A percentile compares a stretch with the other conserved stretches of the same genome.
Conservation (phyloP, 2,888 invertebrate genomes). For the Conchocele bisecta region DNA sequence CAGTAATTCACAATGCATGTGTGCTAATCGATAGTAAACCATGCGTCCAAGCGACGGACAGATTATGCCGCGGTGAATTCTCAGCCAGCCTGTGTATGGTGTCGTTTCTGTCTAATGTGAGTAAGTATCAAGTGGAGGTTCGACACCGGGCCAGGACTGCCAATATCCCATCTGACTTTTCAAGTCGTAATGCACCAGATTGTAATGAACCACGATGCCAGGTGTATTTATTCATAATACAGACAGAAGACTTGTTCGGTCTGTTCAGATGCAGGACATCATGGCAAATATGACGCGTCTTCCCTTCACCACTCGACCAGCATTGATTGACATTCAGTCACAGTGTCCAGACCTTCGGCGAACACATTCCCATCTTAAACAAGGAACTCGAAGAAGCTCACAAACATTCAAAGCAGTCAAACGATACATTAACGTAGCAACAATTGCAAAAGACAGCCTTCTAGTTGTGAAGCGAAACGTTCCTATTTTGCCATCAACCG, state of each 20-base stretch:
- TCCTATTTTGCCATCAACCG: not conserved
- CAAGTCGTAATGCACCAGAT: constrained; percentile 35
- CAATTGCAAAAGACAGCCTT: not conserved
- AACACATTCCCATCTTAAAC: not conserved
- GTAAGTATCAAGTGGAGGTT: constrained; percentile 31
- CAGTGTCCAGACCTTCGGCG: not conserved
- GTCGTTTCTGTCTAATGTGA: constrained; percentile 42
- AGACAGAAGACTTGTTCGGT: constrained; percentile 20
- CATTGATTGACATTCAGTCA: not conserved
- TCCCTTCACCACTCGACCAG: not conserved
- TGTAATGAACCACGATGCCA: constrained; percentile 34
- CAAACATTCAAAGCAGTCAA: not conserved
- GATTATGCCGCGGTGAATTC: constrained; percentile 44
- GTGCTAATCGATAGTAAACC: too few relatives aligned
- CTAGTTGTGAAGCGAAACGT: not conserved
- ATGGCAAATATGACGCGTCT: not conserved
- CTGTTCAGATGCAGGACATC: not conserved
- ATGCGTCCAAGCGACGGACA: constrained; percentile 33
- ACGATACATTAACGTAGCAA: not conserved
- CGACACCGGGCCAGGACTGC: constrained; percentile 24
- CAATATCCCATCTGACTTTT: constrained; percentile 42
- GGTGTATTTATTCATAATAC: not conserved
- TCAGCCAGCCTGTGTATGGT: constrained; percentile 38
- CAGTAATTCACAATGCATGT: too few relatives aligned
- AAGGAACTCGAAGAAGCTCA: too few relatives aligned